Evolutionary conservation across 2,113 vertebrate genomes (phyloP).

Genomic region (Eolophus roseicapilla): DNA sequence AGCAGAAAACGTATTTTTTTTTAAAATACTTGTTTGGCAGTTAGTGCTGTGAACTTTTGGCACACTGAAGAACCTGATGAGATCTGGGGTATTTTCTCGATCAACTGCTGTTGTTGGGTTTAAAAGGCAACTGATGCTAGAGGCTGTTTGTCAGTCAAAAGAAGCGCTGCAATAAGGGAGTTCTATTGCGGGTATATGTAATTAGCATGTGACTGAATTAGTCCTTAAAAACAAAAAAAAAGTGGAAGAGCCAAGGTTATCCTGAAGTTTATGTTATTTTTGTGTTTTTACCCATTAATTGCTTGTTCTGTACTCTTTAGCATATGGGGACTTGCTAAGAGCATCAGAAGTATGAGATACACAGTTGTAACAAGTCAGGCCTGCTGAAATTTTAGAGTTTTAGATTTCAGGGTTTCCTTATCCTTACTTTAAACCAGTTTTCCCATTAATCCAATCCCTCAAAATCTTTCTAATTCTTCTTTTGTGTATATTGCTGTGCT

Average conservation of each 20-base stretch:
- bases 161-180: background rate
- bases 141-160: background rate
- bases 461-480: background rate
- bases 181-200: background rate
- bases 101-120: background rate
- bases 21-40: background rate
- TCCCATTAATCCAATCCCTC: background rate
- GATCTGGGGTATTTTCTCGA: background rate
- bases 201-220: background rate
- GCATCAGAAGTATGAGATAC: background rate
- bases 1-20: background rate
- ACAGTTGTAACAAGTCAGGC: background rate
- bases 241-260: background rate
- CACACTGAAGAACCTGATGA: background rate
- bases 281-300: background rate
- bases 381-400: background rate
- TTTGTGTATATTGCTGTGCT: background rate
- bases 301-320: background rate
- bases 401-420: background rate
- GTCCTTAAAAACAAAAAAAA: background rate
- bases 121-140: background rate
- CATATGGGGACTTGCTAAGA: background rate
- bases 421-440: background rate
- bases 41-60: background rate
- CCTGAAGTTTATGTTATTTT: background rate